phyloP scores from a whole-genome alignment of 2,113 vertebrate species.

The Erythrocercus mccallii region DNA sequence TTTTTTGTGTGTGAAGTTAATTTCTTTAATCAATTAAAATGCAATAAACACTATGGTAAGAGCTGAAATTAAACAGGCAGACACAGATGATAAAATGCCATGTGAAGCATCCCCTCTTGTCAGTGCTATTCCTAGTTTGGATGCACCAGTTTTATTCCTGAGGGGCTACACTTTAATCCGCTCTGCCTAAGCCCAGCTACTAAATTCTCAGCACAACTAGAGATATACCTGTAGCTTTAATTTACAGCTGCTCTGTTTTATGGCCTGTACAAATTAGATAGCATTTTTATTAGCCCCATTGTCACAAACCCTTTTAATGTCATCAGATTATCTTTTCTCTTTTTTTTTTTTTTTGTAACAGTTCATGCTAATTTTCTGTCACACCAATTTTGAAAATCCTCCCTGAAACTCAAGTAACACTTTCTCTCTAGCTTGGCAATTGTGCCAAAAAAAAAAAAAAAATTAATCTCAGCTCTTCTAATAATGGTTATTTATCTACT shows the following conservation, averaged over 20 bases:
- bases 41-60: neutral
- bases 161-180: fast-evolving
- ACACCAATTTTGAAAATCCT: neutral
- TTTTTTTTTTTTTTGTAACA: neutral
- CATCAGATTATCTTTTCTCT: neutral
- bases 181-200: neutral
- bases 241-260: neutral
- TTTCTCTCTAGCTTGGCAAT: neutral
- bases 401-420: neutral
- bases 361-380: neutral
- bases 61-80: neutral
- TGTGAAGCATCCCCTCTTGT: neutral
- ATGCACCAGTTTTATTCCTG: neutral
- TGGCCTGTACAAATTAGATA: neutral
- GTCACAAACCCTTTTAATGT: neutral
- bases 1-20: neutral
- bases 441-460: neutral
- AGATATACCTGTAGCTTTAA: neutral
- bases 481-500: slow-evolving; percentile 6
- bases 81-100: neutral
- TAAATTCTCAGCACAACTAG: neutral
- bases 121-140: neutral
- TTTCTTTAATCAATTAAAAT: slow-evolving; percentile 4
- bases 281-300: neutral
- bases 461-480: neutral